Evolutionary conservation across 2,888 invertebrate genomes (phyloP), one percentile per base, ranked within the genome.

Genomic region (Nomada lathburiana): DNA sequence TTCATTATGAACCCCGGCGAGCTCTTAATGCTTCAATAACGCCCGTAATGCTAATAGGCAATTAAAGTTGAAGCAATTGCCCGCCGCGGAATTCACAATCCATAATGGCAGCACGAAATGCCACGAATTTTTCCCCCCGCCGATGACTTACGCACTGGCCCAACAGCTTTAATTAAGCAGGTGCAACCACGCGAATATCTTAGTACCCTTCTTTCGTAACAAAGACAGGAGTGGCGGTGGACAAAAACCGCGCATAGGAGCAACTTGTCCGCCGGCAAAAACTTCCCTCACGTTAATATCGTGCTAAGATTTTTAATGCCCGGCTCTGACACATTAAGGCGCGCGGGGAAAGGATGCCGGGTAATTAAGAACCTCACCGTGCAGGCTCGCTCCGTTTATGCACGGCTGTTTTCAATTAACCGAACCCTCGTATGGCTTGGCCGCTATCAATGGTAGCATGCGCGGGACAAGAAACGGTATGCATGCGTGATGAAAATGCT

Each of bases 331-430:
- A 70, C 68, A 52, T 70, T 36, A 50, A 53, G 62, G 11, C 67
- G 42, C 23, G 42, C 11, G 7, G 70, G 71, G 77, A 60, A 79
- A 63, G 75, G 63, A 70, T 70, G 20, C n/a, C 60, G 57, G 83
- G 67, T 80, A 86, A 84, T 85, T 85, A 85, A 85, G 69, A 70
- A 57, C 60, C 59, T 63, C 71, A 50, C 62, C 63, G 75, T 63
- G 69, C 64, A 52, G 50, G 70, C 65, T 64, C 55, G 59, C 36
- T 65, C 57, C 63, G 76, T 87, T 85, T 80, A 76, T 82, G 74
- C 60, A 60, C 44, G 68, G 76, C 63, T 74, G 80, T 87, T 83
- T 87, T 83, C 85, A 87, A 87, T 87, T 85, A 87, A 87, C 78
- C 72, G 70, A 53, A 36, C 63, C 68, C 73, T 79, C 60, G 75